Conservation (phyloP, 2,888 invertebrate species). For the Sphinx pinastri region DNA sequence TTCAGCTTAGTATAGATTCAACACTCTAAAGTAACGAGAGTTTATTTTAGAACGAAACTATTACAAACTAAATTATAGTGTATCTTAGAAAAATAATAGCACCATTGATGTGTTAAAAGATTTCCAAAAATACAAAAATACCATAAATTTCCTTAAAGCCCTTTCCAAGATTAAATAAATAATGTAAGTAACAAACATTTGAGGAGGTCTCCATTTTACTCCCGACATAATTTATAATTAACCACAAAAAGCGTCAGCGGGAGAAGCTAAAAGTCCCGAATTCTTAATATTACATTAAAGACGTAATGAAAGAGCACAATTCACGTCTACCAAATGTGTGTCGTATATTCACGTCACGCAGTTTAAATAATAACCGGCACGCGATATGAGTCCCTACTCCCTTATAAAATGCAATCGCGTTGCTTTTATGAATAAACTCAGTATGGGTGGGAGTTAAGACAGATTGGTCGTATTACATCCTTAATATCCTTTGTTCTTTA, state of each 20-base stretch:
- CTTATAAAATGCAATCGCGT: slow-evolving; percentile 15
- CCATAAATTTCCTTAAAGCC: neutral
- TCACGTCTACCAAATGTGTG: slow-evolving; percentile 6
- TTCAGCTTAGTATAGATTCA: too few relatives aligned
- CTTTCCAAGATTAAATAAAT: neutral
- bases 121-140: neutral
- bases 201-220: neutral
- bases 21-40: too few relatives aligned
- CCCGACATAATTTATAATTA: slow-evolving; percentile 18
- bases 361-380: slow-evolving; percentile 19
- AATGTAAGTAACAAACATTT: neutral
- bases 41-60: too few relatives aligned
- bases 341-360: slow-evolving; percentile 19
- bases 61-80: too few relatives aligned
- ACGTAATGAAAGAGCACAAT: slow-evolving; percentile 1
- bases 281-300: slow-evolving; percentile 8
- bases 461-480: slow-evolving; percentile 19
- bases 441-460: slow-evolving; percentile 1
- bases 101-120: too few relatives aligned
- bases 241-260: slow-evolving; percentile 1
- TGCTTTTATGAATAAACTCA: slow-evolving; percentile 20
- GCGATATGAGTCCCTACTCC: slow-evolving; percentile 13
- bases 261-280: neutral
- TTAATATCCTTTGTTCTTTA: neutral
- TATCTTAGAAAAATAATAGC: too few relatives aligned